These are phyloP conservation scores for Pristionchus arcanus DNA, from an alignment of 2,888 invertebrate genomes.

Conservation along the genomic window DNA sequence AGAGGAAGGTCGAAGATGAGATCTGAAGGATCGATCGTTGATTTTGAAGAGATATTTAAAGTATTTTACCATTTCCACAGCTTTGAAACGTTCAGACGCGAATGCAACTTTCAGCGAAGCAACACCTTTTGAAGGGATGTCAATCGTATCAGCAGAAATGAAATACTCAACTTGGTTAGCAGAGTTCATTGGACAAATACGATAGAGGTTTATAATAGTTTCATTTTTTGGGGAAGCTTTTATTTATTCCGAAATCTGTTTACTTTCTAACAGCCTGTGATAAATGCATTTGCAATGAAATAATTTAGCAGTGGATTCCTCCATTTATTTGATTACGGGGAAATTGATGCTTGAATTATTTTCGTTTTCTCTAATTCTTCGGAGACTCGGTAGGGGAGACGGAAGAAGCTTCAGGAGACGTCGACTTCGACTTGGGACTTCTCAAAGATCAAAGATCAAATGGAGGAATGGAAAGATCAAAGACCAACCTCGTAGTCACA, in stretches of 20 bases:
- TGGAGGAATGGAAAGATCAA: background rate
- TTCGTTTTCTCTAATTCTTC: background rate
- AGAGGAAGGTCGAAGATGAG: background rate
- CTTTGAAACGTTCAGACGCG: background rate
- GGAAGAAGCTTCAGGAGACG: background rate
- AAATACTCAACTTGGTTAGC: too few relatives aligned
- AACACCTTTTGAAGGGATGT: too few relatives aligned
- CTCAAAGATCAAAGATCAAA: background rate
- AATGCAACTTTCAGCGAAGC: too few relatives aligned
- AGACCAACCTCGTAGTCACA: conserved; percentile 4
- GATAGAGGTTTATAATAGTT: too few relatives aligned
- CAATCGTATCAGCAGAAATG: too few relatives aligned
- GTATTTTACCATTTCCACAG: background rate
- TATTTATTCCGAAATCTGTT: too few relatives aligned
- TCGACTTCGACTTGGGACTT: background rate
- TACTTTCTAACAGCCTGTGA: background rate
- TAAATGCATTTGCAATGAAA: background rate
- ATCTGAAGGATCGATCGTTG: background rate
- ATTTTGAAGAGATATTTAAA: background rate
- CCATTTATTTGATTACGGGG: conserved; percentile 35
- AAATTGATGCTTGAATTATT: background rate
- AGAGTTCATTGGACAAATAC: too few relatives aligned
- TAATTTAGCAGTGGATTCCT: conserved; percentile 21
- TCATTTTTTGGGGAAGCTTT: too few relatives aligned
- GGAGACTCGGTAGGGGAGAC: background rate